Base-by-base conservation (phyloP, 1,140 invertebrate species). In the Trichonephila inaurata region DNA sequence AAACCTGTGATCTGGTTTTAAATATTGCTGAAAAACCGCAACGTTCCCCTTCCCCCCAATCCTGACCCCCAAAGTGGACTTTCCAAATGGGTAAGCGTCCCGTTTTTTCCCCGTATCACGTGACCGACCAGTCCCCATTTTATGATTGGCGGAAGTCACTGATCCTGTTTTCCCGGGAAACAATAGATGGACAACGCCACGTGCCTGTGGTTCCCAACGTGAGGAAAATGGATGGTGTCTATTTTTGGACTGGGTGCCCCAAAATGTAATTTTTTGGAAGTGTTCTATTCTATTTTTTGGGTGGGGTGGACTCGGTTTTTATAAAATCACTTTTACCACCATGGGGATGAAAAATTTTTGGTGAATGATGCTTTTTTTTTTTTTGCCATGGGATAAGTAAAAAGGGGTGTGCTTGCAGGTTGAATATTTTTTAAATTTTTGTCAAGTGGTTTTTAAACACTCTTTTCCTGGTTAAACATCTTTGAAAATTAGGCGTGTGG, bases 81-180 rank as follows among this genome's bases (percentile, higher is more conserved):
- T 77, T 77, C 72, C 72, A 77, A 77, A 40, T 77, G 33, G 5
- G 33, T 18, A 83, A 83, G 18, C 82, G 21, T n/a, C 51, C 82
- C 51, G 18, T 40, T 8, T 51, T 89, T 72, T 40, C 87, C 60
- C 21, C n/a, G 7, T 44, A 60, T 83, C 90, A 91, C 90, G 90
- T 91, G 90, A 60, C 81, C 58, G 18, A 62, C 60, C 51, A 61
- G 72, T 14, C 33, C 28, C 60, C 69, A 85, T 91, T 44, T 82
- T 91, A 64, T 81, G 58, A 81, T 61, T 91, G 28, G 81, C 85
- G 85, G 24, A 61, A 87, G 60, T 44, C 24, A 12, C 28, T 69
- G 72, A 28, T 77, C 89, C 72, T 81, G 89, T 18, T 81, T 91
- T 66, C 72, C 90, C n/a, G n/a, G 90, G 90, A 91, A 91, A 91